phyloP scores from a whole-genome alignment of 2,113 vertebrate genomes.

The Notarius quadriscutis region DNA sequence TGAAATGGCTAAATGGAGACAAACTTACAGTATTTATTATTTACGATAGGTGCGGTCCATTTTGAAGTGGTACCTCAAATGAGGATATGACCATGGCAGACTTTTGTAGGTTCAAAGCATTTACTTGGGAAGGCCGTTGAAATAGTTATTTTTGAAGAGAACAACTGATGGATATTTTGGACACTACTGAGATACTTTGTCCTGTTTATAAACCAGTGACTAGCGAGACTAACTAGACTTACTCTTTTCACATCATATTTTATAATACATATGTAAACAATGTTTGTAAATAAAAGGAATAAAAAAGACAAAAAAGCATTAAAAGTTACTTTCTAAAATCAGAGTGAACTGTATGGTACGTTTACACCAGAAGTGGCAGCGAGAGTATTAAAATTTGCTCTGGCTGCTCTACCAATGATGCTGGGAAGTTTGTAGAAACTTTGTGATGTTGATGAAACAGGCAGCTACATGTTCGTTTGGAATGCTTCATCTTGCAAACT shows the following conservation, averaged over 20 bases:
- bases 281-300: not conserved
- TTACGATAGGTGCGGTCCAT: not conserved
- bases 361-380: too few relatives aligned
- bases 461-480: too few relatives aligned
- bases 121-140: not conserved
- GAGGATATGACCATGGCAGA: not conserved
- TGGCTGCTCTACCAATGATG: too few relatives aligned
- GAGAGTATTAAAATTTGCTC: too few relatives aligned
- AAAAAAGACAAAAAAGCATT: not conserved
- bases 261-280: not conserved
- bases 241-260: not conserved
- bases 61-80: not conserved
- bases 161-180: not conserved
- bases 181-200: not conserved
- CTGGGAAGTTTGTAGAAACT: too few relatives aligned
- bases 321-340: not conserved
- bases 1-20: not conserved
- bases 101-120: not conserved
- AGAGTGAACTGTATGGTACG: not conserved
- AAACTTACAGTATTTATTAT: not conserved
- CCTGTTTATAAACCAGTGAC: not conserved
- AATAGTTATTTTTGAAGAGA: not conserved
- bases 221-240: not conserved
- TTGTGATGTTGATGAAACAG: too few relatives aligned
- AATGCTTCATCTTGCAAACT: too few relatives aligned